These are phyloP conservation scores for Coracias cyanogaster DNA, from an alignment of 2,797 vertebrate genomes.

Conservation along the genomic window DNA sequence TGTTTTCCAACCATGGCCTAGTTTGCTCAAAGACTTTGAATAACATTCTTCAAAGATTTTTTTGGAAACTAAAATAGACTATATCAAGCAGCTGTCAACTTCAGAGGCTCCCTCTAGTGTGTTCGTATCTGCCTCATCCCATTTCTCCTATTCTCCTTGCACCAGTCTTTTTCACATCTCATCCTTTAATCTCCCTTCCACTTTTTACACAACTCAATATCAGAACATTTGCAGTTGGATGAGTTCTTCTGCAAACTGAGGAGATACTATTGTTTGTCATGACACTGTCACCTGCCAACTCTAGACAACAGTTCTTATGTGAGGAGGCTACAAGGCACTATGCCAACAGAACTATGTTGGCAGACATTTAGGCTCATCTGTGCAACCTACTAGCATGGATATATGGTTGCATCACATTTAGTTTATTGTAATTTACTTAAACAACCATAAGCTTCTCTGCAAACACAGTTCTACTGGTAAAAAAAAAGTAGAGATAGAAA, in stretches of 20 bases:
- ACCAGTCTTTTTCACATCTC: background rate
- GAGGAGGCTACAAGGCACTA: background rate
- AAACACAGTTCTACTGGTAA: background rate
- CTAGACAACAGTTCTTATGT: background rate
- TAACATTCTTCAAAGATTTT: background rate
- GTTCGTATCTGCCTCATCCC: background rate
- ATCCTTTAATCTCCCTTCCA: background rate
- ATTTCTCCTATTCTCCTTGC: background rate
- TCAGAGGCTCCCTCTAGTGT: background rate
- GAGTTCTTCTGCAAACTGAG: background rate
- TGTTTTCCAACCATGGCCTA: background rate
- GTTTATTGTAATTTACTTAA: constrained; percentile 11
- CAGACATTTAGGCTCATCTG: constrained; percentile 16
- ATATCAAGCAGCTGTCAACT: background rate
- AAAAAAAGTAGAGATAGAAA: background rate
- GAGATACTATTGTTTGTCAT: background rate
- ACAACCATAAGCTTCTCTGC: background rate
- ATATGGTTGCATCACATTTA: background rate
- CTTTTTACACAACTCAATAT: background rate
- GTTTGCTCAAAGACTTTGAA: background rate
- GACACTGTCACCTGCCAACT: constrained; percentile 9
- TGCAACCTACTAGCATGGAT: background rate
- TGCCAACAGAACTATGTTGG: background rate
- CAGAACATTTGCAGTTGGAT: constrained; percentile 7
- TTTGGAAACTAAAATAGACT: background rate